These are phyloP conservation scores for Nowickia ferox DNA, from an alignment of 2,888 invertebrate species.

Conservation along the genomic window DNA sequence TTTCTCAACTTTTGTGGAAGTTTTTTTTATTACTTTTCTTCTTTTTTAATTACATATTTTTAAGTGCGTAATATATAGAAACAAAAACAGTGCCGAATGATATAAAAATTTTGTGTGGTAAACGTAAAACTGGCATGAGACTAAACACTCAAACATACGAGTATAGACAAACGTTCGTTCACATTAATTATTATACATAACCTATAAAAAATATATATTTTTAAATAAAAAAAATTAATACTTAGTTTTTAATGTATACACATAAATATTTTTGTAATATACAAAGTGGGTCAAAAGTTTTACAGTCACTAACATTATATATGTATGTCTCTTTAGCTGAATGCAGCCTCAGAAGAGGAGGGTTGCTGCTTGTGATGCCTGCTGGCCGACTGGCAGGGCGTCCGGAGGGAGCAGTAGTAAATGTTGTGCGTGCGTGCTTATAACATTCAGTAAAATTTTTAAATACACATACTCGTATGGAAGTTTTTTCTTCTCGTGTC, in stretches of 20 bases:
- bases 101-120: conserved; percentile 61
- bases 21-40: not conserved
- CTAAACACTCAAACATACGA: not conserved
- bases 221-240: conserved; percentile 12
- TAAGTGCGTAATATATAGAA: conserved; percentile 12
- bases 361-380: not conserved
- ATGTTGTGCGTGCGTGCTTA: conserved; percentile 62
- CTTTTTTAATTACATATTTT: not conserved
- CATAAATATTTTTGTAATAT: conserved; percentile 35
- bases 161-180: not conserved
- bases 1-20: not conserved
- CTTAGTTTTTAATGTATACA: not conserved
- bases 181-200: conserved; percentile 18
- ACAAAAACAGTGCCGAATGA: conserved; percentile 59
- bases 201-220: conserved; percentile 53
- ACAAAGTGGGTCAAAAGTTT: conserved; percentile 63
- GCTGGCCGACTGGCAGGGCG: not conserved
- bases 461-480: conserved; percentile 10
- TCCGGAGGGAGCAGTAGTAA: not conserved
- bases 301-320: conserved; percentile 31
- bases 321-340: not conserved
- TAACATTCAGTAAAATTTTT: conserved; percentile 42
- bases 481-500: conserved; percentile 1
- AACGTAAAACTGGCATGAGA: conserved; percentile 49
- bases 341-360: conserved; percentile 22